Evolutionary conservation across 2,888 invertebrate species (phyloP), one percentile per base, ranked within the genome.

Genomic region (Pyrochroa serraticornis): DNA sequence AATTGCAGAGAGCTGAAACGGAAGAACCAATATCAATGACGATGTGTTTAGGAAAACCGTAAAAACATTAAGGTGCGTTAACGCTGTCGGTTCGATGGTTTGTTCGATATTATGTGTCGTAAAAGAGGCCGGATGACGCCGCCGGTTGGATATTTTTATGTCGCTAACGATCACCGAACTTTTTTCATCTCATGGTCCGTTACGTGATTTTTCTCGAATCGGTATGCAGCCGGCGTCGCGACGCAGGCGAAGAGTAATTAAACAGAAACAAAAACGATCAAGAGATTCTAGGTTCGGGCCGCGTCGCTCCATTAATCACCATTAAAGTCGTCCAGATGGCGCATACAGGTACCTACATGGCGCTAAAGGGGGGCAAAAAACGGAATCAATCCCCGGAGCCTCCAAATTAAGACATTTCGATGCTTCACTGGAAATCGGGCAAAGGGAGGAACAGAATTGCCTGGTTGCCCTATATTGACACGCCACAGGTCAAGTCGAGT

Each of bases 1-100:
- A 82, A 68, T 93, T 92, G 79, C 97, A 98, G 44, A 92, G 86
- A 73, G 93, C 95, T 95, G 80, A 39, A 78, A 72, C 66, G 65
- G 45, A 66, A 61, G 50, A 22, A 34, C 22, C 34, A 33, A 8
- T 35, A 22, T 37, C 45, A 30, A 7, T 52, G 33, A 32, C 12
- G 30, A 3, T 30, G 43, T 30, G 33, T 32, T 33, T 10, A 33
- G 1, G 31, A 42, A 47, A 54, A 36, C 48, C 43, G 48, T 43
- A 43, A 48, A 48, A 32, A 55, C 43, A 43, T 54, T 54, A 53
- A 53, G 37, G 53, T 34, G 47, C 31, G 37, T 41, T 47, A 41
- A 54, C 47, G 32, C 47, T 35, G 35, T 30, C 30, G 31, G 8
- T 41, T 42, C 42, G 41, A 42, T 42, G 50, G 34, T 37, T 37